phyloP scores from a whole-genome alignment of 2,888 invertebrate genomes.

The Sphaerophoria rueppellii region DNA sequence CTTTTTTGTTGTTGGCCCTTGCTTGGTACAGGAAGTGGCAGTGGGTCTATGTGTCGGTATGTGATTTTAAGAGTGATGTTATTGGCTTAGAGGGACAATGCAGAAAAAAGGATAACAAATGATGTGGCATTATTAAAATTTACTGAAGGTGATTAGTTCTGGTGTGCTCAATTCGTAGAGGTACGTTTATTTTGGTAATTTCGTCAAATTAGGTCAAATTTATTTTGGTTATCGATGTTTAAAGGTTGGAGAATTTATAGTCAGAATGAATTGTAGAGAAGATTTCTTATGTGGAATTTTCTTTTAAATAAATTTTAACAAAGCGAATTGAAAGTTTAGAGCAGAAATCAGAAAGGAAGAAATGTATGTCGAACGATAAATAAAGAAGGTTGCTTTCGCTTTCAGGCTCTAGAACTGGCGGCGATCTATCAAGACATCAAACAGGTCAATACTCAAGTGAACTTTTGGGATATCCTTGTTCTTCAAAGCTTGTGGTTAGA shows the following conservation, averaged over 20 bases:
- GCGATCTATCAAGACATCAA: no score
- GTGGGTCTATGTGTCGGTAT: slow-evolving; percentile 17
- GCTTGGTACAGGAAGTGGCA: background rate
- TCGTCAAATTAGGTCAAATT: slow-evolving; percentile 59
- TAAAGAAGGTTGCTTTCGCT: no score
- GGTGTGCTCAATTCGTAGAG: slow-evolving; percentile 40
- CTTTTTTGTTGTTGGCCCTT: background rate
- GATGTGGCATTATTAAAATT: slow-evolving; percentile 71
- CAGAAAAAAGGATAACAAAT: slow-evolving; percentile 64
- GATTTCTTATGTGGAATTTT: slow-evolving; percentile 13
- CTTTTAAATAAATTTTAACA: background rate
- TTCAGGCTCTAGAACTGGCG: no score
- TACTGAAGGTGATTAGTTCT: slow-evolving; percentile 66
- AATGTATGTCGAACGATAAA: no score
- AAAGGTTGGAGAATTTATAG: slow-evolving; percentile 40
- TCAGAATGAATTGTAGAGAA: background rate
- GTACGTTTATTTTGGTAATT: slow-evolving; percentile 22
- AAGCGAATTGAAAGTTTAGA: background rate
- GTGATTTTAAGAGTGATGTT: slow-evolving; percentile 65
- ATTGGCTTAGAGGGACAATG: slow-evolving; percentile 57
- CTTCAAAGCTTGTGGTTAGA: no score
- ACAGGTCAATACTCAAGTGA: no score
- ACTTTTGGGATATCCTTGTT: no score
- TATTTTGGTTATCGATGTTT: slow-evolving; percentile 63
- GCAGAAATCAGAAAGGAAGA: background rate